Percentiles rank a stretch among this genome's conserved stretches.
Evolutionary conservation across 2,113 vertebrate species (phyloP).

Genomic region (Ciconia maguari): DNA sequence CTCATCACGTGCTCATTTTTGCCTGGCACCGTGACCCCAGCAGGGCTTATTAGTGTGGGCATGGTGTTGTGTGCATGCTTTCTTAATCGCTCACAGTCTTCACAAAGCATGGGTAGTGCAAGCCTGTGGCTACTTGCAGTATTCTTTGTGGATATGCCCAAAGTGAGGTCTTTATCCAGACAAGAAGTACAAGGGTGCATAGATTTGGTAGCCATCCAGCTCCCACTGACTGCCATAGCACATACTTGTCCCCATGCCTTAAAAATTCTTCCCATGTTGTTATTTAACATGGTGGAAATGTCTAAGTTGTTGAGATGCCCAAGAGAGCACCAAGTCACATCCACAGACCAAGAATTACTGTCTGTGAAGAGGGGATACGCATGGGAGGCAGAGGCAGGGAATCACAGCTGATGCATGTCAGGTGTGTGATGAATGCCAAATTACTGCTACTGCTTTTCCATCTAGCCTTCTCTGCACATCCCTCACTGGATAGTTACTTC

Average conservation of each 20-base stretch:
- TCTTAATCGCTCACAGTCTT: background rate
- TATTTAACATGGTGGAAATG: background rate
- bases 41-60: background rate
- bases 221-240: background rate
- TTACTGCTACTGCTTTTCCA: background rate
- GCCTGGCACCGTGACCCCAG: background rate
- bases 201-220: background rate
- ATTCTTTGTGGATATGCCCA: background rate
- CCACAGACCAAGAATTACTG: background rate
- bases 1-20: background rate
- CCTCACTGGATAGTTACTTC: background rate
- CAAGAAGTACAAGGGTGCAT: background rate
- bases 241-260: background rate
- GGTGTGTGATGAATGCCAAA: background rate
- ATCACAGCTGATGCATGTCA: rapidly evolving
- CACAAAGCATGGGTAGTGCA: background rate
- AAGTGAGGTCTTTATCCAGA: background rate
- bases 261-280: background rate
- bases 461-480: background rate
- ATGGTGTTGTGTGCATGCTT: background rate
- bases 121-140: background rate
- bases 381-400: background rate
- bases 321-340: background rate
- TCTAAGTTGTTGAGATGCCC: background rate
- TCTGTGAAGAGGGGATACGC: background rate